A percentile compares a stretch with the other conserved stretches of the same genome.
phyloP scores from a whole-genome alignment of 2,113 vertebrate genomes.

The Chloropsis cyanopogon region DNA sequence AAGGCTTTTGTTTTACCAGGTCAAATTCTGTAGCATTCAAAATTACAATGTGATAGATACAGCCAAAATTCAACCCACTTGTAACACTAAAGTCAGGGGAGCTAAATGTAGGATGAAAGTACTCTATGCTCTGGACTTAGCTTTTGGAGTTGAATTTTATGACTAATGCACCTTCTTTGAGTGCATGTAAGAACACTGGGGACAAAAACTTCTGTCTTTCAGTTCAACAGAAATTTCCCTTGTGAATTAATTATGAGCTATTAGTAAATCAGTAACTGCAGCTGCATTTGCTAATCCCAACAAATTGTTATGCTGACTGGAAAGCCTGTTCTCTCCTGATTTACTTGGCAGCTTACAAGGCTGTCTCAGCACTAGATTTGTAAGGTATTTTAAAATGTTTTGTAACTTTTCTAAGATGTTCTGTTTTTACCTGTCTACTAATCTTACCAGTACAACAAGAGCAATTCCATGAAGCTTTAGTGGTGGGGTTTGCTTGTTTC shows the following conservation, averaged over 20 bases:
- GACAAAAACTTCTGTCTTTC: neutral
- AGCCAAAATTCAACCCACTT: neutral
- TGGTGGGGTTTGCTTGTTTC: neutral
- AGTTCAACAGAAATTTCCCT: neutral
- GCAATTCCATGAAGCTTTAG: neutral
- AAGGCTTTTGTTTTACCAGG: neutral
- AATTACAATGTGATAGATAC: neutral
- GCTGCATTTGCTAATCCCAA: neutral
- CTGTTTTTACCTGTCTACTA: neutral
- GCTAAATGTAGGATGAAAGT: neutral
- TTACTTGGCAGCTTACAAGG: neutral
- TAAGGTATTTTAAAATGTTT: neutral
- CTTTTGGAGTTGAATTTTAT: neutral
- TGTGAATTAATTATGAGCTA: neutral
- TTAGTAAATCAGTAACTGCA: neutral
- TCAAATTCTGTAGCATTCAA: neutral
- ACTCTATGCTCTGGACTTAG: neutral
- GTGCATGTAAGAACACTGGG: neutral
- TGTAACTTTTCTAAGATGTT: neutral
- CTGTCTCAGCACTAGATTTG: neutral
- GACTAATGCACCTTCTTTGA: neutral
- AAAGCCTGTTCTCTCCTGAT: neutral
- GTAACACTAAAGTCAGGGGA: neutral
- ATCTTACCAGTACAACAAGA: conserved; percentile 6
- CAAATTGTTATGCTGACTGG: neutral